Evolutionary conservation across 2,113 vertebrate species (phyloP).

Genomic region (Columba janthina): DNA sequence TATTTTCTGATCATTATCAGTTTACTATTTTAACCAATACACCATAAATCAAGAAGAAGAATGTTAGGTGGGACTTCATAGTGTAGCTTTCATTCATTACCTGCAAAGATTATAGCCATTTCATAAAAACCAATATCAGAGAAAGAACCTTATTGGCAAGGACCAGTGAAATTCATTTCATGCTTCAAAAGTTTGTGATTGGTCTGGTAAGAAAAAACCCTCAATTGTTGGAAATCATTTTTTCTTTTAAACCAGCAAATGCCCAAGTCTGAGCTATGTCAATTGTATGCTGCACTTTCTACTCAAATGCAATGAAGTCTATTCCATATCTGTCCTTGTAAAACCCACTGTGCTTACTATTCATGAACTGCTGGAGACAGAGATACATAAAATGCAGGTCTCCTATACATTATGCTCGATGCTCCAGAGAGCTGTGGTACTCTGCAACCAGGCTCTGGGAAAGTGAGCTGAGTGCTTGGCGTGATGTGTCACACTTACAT

Average conservation of each 20-base stretch:
- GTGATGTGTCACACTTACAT: rapidly evolving
- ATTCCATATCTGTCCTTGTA: conserved; percentile 61
- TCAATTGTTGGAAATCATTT: conserved; percentile 69
- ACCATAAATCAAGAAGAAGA: conserved; percentile 79
- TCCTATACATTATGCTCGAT: background rate
- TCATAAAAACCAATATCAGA: conserved; percentile 76
- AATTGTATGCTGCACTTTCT: conserved; percentile 43
- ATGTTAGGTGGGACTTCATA: conserved; percentile 72
- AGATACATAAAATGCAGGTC: background rate
- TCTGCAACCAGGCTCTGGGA: background rate
- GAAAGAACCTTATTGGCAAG: conserved; percentile 74
- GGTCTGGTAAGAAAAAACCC: conserved; percentile 58
- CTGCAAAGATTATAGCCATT: conserved; percentile 78
- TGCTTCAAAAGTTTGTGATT: conserved; percentile 82
- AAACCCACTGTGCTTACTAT: conserved; percentile 58
- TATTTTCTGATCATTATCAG: conserved; percentile 68
- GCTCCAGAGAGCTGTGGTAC: background rate
- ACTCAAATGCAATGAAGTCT: conserved; percentile 23
- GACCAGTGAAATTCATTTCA: conserved; percentile 80
- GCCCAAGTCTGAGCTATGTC: conserved; percentile 56
- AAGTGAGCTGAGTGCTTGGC: background rate
- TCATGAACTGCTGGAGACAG: conserved; percentile 46
- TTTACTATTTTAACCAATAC: conserved; percentile 77
- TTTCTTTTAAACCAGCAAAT: conserved; percentile 72
- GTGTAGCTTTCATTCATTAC: conserved; percentile 79